Percentiles rank a stretch among this genome's conserved stretches.
Conservation (phyloP, 1,140 invertebrate species). For the Nylanderia fulva region DNA sequence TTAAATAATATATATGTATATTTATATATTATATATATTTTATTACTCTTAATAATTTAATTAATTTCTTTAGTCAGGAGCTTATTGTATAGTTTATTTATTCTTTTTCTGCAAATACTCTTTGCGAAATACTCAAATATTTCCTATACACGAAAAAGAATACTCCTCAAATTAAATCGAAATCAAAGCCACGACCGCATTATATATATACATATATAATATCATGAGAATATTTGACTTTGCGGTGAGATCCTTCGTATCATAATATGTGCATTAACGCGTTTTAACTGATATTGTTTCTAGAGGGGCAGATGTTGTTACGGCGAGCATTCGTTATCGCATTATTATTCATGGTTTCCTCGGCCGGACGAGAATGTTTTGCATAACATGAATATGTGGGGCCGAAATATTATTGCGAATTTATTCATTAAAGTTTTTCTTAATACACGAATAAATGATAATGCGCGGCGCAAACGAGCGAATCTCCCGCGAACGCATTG, state of each 20-base stretch:
- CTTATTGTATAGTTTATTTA: slow-evolving; percentile 3
- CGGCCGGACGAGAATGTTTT: slow-evolving; percentile 37
- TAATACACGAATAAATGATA: slow-evolving; percentile 52
- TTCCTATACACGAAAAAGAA: background rate
- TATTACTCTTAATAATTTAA: too few relatives aligned
- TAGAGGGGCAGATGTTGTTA: slow-evolving; percentile 30
- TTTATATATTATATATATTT: background rate
- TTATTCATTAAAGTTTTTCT: slow-evolving; percentile 62
- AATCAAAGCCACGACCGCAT: background rate
- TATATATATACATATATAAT: background rate
- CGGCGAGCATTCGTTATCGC: slow-evolving; percentile 14
- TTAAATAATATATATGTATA: background rate
- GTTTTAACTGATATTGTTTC: slow-evolving; percentile 42
- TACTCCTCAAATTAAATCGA: background rate
- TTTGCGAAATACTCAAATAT: background rate
- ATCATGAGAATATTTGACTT: background rate
- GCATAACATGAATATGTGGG: slow-evolving; percentile 56
- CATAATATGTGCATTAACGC: slow-evolving; percentile 10
- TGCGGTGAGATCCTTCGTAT: background rate
- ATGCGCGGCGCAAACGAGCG: slow-evolving; percentile 24
- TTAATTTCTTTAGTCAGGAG: background rate
- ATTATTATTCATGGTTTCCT: slow-evolving; percentile 59
- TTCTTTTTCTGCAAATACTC: background rate
- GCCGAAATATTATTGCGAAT: slow-evolving; percentile 47
- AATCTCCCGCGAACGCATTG: slow-evolving; percentile 2